Evolutionary conservation across 2,888 invertebrate species (phyloP).

Genomic region (Hoplodrina ambigua): DNA sequence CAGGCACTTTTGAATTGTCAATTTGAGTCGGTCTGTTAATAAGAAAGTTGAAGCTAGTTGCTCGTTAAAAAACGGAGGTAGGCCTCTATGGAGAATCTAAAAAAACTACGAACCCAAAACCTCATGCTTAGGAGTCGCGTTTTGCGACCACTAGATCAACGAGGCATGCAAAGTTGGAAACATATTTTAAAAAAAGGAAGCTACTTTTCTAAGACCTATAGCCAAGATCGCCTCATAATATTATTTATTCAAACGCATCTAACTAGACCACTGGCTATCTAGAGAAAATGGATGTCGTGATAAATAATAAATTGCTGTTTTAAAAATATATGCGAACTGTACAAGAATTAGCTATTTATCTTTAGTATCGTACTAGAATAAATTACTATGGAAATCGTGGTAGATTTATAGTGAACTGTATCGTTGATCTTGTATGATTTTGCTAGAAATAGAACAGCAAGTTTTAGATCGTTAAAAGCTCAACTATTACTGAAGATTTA

Average conservation of each 20-base stretch:
- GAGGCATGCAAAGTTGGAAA: too few relatives aligned
- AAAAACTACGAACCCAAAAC: too few relatives aligned
- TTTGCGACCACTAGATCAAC: too few relatives aligned
- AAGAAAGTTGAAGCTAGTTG: too few relatives aligned
- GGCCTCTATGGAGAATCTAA: too few relatives aligned
- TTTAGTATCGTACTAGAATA: slow-evolving; percentile 6
- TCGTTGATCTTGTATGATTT: slow-evolving; percentile 18
- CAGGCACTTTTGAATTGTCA: too few relatives aligned
- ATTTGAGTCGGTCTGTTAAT: too few relatives aligned
- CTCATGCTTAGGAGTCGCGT: too few relatives aligned
- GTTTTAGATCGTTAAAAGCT: not conserved
- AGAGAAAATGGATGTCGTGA: not conserved
- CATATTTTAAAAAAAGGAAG: too few relatives aligned
- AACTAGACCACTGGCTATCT: not conserved
- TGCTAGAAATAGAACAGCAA: not conserved
- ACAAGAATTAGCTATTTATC: slow-evolving; percentile 14
- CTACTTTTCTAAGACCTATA: not conserved
- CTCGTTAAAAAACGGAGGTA: too few relatives aligned
- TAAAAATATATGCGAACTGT: slow-evolving; percentile 16
- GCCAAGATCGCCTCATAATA: not conserved
- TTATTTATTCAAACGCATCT: slow-evolving; percentile 15
- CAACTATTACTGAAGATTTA: not conserved
- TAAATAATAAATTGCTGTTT: slow-evolving; percentile 23
- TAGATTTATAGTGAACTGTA: slow-evolving; percentile 16
- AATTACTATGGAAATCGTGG: slow-evolving; percentile 22